phyloP scores from a whole-genome alignment of 1,140 invertebrate genomes.

The Metaphire vulgaris region DNA sequence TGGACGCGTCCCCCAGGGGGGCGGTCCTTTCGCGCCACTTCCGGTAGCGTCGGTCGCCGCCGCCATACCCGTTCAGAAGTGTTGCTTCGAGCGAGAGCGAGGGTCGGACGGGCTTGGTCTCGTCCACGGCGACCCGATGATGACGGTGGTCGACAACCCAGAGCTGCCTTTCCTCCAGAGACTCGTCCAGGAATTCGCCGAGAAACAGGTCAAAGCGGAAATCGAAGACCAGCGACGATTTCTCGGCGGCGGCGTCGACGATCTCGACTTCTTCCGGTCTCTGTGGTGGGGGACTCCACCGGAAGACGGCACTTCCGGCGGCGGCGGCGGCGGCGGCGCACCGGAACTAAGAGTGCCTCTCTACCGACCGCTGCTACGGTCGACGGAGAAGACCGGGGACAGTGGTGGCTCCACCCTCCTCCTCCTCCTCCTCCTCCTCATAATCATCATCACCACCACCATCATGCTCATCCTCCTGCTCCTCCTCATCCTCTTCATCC shows the following conservation, averaged over 20 bases:
- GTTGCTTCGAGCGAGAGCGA: neutral
- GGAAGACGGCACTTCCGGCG: neutral
- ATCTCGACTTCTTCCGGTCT: constrained; percentile 31
- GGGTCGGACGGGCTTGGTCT: too few species aligned
- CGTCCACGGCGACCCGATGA: neutral
- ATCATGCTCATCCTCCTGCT: too few species aligned
- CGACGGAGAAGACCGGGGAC: constrained; percentile 25
- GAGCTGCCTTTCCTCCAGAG: constrained; percentile 48
- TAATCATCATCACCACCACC: too few species aligned
- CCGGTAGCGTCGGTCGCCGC: too few species aligned
- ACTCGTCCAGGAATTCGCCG: constrained; percentile 48
- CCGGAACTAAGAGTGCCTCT: constrained; percentile 75
- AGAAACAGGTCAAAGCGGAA: constrained; percentile 44
- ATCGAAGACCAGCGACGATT: neutral
- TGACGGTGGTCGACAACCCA: too few species aligned
- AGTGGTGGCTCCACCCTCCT: constrained; percentile 7
- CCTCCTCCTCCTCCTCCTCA: too few species aligned
- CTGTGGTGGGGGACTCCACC: constrained; percentile 12
- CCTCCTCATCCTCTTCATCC: too few species aligned
- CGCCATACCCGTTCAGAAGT: neutral
- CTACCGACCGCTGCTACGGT: constrained; percentile 64
- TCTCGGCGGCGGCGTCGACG: neutral
- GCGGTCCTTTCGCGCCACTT: too few species aligned
- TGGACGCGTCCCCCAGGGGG: too few species aligned
- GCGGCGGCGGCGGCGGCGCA: neutral